phyloP scores from a whole-genome alignment of 1,140 invertebrate species.

The Heliconius congener region DNA sequence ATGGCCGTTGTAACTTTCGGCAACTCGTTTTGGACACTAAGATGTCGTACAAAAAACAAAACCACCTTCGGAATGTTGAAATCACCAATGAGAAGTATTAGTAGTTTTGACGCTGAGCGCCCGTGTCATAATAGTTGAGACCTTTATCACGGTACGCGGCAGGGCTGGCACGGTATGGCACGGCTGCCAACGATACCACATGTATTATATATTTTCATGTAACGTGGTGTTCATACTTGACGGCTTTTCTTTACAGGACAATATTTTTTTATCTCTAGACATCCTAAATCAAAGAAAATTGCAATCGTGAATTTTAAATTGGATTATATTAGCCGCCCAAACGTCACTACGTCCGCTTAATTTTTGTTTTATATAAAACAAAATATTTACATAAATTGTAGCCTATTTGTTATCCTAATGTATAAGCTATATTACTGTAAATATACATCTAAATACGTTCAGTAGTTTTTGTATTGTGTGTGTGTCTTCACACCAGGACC shows the following conservation, averaged over 20 bases:
- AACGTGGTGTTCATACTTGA: conserved; percentile 49
- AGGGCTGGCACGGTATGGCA: conserved; percentile 73
- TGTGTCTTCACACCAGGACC: too few species aligned
- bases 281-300: not conserved
- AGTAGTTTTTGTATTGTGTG: too few species aligned
- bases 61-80: conserved; percentile 34
- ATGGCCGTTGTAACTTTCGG: conserved; percentile 40
- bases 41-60: conserved; percentile 27
- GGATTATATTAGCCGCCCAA: not conserved
- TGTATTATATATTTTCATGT: conserved; percentile 52
- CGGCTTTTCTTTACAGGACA: not conserved
- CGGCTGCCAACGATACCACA: conserved; percentile 65
- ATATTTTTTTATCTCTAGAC: not conserved
- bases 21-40: conserved; percentile 55
- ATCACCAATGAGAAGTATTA: conserved; percentile 62
- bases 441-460: too few species aligned
- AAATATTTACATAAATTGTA: too few species aligned
- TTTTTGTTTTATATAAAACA: too few species aligned
- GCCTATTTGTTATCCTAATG: too few species aligned
- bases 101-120: conserved; percentile 73
- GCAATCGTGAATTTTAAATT: not conserved
- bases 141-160: conserved; percentile 63
- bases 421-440: too few species aligned
- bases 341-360: too few species aligned
- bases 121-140: conserved; percentile 76